A percentile compares a stretch with the other conserved stretches of the same genome.
Conservation (phyloP, 2,113 vertebrate species). For the Urocolius indicus region DNA sequence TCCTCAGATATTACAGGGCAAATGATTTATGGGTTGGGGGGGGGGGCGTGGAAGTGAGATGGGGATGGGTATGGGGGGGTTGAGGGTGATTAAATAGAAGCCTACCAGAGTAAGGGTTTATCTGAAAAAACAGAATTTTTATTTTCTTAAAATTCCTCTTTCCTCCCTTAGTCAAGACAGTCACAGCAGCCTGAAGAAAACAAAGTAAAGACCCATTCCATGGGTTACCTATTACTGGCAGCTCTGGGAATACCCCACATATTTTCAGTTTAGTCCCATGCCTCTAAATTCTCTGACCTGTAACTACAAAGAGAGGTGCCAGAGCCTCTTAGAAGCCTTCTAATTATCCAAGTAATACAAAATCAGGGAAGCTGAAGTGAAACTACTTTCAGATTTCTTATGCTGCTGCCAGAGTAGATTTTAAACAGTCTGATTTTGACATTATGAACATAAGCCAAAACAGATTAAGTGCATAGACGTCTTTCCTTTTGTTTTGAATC, state of each 20-base stretch:
- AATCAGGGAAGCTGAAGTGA: not conserved
- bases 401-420: not conserved
- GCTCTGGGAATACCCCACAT: constrained; percentile 64
- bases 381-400: constrained; percentile 6
- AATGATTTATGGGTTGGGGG: not conserved
- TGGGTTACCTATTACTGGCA: constrained; percentile 74
- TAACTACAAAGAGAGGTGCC: constrained; percentile 47
- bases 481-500: not conserved
- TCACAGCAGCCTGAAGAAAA: not conserved
- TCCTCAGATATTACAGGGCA: not conserved
- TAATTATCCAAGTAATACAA: constrained; percentile 8
- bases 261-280: constrained; percentile 63
- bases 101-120: not conserved
- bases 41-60: no score
- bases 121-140: not conserved
- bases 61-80: no score
- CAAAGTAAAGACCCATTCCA: constrained; percentile 51
- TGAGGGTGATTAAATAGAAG: not conserved
- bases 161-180: not conserved
- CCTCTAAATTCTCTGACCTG: constrained; percentile 58
- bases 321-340: not conserved
- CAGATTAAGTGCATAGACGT: not conserved
- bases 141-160: not conserved
- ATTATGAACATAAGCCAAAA: not conserved
- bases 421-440: not conserved